Conservation (phyloP, 2,797 vertebrate species). For the Benthosema pterotum region DNA sequence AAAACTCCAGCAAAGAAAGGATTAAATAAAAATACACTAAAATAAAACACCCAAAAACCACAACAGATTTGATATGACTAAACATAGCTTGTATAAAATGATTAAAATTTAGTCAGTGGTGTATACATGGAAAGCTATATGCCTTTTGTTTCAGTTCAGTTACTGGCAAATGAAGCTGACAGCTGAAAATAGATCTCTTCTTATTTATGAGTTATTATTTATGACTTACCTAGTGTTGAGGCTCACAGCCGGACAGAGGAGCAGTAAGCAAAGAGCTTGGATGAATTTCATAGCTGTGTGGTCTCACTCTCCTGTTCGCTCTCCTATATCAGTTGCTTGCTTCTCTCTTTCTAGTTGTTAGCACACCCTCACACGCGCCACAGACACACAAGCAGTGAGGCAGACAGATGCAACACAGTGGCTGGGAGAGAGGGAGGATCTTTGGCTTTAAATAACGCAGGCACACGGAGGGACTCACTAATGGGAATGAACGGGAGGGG, state of each 20-base stretch:
- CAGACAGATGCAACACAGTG: constrained; percentile 79
- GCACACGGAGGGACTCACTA: constrained; percentile 76
- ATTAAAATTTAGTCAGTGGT: constrained; percentile 55
- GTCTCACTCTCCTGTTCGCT: constrained; percentile 69
- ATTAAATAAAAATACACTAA: too few species aligned
- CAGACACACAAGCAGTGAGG: constrained; percentile 67
- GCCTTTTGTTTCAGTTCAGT: constrained; percentile 48
- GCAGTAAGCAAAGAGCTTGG: constrained; percentile 80
- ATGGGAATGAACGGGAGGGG: constrained; percentile 75
- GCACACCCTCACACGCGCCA: constrained; percentile 57
- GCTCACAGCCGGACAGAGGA: constrained; percentile 80
- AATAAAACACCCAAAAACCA: constrained; percentile 23
- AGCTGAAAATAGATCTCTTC: constrained; percentile 16
- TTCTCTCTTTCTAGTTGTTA: constrained; percentile 61
- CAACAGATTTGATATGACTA: constrained; percentile 44
- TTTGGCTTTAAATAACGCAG: constrained; percentile 82
- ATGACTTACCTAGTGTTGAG: constrained; percentile 81
- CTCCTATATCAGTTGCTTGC: constrained; percentile 65
- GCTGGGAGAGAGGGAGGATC: constrained; percentile 71
- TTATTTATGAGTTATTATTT: constrained; percentile 13
- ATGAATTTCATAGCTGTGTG: constrained; percentile 83
- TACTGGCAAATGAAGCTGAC: constrained; percentile 39
- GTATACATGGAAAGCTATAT: constrained; percentile 40
- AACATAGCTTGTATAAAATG: constrained; percentile 53
- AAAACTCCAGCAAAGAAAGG: too few species aligned